Percentiles rank a stretch among this genome's conserved stretches.
phyloP scores from a whole-genome alignment of 2,888 invertebrate species.

The Tipula helvola region DNA sequence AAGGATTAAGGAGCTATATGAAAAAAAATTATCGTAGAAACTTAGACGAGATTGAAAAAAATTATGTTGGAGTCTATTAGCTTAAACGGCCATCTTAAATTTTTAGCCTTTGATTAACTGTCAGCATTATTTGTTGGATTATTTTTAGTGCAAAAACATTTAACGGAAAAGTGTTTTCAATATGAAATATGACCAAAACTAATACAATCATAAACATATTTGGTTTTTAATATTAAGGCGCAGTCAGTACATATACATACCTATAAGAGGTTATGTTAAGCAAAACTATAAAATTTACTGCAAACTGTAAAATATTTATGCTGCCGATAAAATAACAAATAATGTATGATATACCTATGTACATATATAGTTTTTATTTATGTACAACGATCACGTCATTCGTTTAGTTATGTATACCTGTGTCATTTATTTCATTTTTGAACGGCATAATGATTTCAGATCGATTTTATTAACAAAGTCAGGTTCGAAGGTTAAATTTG shows the following conservation, averaged over 20 bases:
- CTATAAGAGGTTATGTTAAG: background rate
- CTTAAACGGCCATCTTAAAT: background rate
- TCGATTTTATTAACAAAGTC: background rate
- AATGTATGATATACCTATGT: background rate
- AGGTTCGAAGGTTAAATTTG: background rate
- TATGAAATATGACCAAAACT: background rate
- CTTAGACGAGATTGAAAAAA: too few species aligned
- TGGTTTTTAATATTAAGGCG: background rate
- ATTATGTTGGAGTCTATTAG: too few species aligned
- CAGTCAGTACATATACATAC: background rate
- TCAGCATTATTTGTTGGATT: background rate
- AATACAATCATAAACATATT: background rate
- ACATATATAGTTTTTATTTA: background rate
- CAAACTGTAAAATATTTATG: background rate
- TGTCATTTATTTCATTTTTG: background rate
- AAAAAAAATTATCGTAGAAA: too few species aligned
- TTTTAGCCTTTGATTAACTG: background rate
- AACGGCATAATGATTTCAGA: background rate
- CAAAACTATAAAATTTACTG: background rate
- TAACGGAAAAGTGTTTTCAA: background rate
- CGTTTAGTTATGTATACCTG: background rate
- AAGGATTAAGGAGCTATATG: too few species aligned
- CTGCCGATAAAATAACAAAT: background rate
- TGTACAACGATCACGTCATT: background rate
- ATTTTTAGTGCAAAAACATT: background rate